Base-by-base conservation (phyloP, 1,140 invertebrate genomes). In the Hypothenemus hampei region DNA sequence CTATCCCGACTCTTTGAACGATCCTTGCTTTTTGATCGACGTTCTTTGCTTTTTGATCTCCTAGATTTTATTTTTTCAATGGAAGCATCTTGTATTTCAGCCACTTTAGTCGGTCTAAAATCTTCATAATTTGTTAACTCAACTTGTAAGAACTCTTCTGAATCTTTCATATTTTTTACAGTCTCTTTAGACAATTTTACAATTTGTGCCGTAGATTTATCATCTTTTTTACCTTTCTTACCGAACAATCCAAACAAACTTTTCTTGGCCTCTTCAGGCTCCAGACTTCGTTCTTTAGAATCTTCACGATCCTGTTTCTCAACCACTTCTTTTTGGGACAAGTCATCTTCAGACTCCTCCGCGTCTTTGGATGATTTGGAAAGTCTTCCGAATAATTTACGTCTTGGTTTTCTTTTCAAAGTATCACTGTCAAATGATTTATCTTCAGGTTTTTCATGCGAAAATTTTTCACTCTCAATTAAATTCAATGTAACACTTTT, bases 261-360 rank as follows among this genome's bases (percentile, higher is more conserved):
- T 41, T 49, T 46, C 16, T 60, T 59, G n/a, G 52, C 24, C n/a
- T 57, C 49, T 31, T 59, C 53, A 8, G 19, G 20, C 35, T 52
- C 37, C 13, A 58, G 15, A 24, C 31, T 45, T 26, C 11, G 48
- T 41, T 69, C 69, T 58, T 65, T 69, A 1, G 65, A 65, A 20
- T 61, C 58, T 63, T 71, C 66, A 47, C 60, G 51, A 24, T 68
- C 64, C 35, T 70, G 67, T 57, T 70, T 70, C 45, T 69, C 65
- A 18, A 70, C 60, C 18, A 65, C 65, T 31, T 68, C 64, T 18
- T 58, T 59, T 16, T 47, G 56, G 10, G 33, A 47, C 10, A 44
- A 59, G 8, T 61, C 63, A 46, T 60, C 58, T 15, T 61, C 63
- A 16, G 60, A 60, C n/a, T 64, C 63, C 37, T 66, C 62, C 26